Evolutionary conservation across 2,113 vertebrate genomes (phyloP).

Genomic region (Diadophis punctatus): DNA sequence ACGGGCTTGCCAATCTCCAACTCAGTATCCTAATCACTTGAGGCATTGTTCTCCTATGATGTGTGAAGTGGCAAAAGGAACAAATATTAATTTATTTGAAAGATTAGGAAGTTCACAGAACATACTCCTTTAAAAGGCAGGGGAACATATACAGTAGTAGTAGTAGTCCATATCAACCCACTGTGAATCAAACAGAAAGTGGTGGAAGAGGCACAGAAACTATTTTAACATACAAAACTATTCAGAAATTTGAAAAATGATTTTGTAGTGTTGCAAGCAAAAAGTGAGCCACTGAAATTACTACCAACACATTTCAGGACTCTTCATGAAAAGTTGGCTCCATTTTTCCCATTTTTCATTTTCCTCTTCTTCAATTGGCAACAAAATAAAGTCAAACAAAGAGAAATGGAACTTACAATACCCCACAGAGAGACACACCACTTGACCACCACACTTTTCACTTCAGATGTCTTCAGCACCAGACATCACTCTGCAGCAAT

Average conservation of each 20-base stretch:
- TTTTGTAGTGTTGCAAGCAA: not conserved
- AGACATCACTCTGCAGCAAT: not conserved
- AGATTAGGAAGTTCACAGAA: constrained; percentile 48
- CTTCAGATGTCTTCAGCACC: not conserved
- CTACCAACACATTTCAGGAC: not conserved
- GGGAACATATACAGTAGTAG: constrained; percentile 7
- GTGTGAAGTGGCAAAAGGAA: constrained; percentile 47
- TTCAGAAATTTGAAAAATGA: not conserved
- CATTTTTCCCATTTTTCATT: not conserved
- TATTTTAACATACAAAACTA: not conserved
- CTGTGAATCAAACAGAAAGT: not conserved
- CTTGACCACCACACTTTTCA: not conserved
- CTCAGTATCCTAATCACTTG: not conserved
- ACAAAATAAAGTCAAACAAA: not conserved
- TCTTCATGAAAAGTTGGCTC: not conserved
- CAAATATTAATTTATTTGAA: constrained; percentile 55
- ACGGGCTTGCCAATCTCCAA: not conserved
- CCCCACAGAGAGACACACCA: not conserved
- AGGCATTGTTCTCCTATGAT: not conserved
- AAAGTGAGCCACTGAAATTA: not conserved
- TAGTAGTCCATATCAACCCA: not conserved
- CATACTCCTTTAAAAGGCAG: constrained; percentile 49
- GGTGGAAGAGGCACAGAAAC: not conserved
- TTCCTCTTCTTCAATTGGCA: not conserved
- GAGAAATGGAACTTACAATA: not conserved